Evolutionary conservation across 2,797 vertebrate species (phyloP), one percentile per base, ranked within the genome.

Genomic region (Agapornis canus): DNA sequence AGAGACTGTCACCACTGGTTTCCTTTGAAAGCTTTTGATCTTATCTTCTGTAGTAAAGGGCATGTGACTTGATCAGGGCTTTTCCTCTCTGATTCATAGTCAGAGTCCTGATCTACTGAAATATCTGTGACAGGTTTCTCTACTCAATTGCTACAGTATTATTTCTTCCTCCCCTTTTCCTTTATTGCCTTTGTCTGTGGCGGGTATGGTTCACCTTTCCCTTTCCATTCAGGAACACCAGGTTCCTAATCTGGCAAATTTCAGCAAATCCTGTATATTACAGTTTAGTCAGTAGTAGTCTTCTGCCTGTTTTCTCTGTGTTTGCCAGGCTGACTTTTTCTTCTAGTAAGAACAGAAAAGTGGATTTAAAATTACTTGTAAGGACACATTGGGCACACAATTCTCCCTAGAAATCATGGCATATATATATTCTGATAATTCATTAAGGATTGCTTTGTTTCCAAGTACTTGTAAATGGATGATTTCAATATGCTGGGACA

Each of bases 1-100:
- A 97, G 96, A 90, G 89, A 54, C 97, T 97, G 97, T 97, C 97
- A 94, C 97, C 95, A 93, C 96, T 69, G 25, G 95, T 97, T 98
- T 97, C 86, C 95, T 96, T 96, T 95, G 96, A 97, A 98, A 97
- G 68, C 90, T 97, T 97, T 97, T 95, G 97, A 97, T 97, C 94
- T 97, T 96, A 68, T 97, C 93, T 97, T 97, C 91, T 96, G 82
- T 96, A 93, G 90, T 95, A 95, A 94, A 68, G 72, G 94, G 45
- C 78, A 84, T 65, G 86, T 77, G 86, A 93, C 49, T 82, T 90
- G 81, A 79, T 93, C 86, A 93, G 92, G 56, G 40, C 70, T 95
- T 90, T 63, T 39, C 13, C 73, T 90, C 81, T 77, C 56, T 79
- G 81, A 90, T 95, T 90, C 35, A 10, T 37, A 49, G 93, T 82